A percentile compares a stretch with the other conserved stretches of the same genome.
Evolutionary conservation across 2,797 vertebrate species (phyloP).

Genomic region (Erithacus rubecula): DNA sequence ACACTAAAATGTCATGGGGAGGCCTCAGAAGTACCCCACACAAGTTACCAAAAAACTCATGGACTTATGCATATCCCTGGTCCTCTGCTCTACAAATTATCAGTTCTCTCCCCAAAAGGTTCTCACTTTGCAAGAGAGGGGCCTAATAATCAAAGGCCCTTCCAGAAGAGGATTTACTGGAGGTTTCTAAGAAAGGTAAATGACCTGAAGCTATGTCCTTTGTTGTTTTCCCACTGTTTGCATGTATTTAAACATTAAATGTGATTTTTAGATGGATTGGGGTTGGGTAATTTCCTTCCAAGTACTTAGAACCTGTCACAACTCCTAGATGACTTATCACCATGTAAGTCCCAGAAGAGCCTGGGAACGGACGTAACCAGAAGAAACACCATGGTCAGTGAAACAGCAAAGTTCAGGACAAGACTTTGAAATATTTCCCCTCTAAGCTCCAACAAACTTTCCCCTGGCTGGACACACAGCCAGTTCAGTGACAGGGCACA

Average conservation of each 20-base stretch:
- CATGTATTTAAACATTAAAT: neutral
- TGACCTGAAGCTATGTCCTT: neutral
- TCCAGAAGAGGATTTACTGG: neutral
- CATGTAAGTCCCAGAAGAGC: neutral
- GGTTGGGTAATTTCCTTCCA: neutral
- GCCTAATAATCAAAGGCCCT: neutral
- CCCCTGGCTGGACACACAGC: neutral
- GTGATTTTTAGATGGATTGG: neutral
- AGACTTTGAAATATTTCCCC: neutral
- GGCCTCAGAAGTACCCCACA: neutral
- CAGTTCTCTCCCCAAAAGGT: neutral
- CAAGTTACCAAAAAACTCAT: neutral
- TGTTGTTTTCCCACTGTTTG: neutral
- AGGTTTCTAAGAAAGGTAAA: neutral
- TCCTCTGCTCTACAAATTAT: neutral
- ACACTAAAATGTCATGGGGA: neutral
- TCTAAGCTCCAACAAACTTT: neutral
- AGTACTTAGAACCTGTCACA: neutral
- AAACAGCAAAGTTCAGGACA: neutral
- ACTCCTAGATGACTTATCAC: neutral
- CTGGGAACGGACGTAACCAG: neutral
- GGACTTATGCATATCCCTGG: neutral
- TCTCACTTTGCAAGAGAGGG: neutral
- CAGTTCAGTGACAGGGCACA: neutral
- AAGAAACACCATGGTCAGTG: neutral